Evolutionary conservation across 2,113 vertebrate genomes (phyloP).

Genomic region (Neogobius melanostomus): DNA sequence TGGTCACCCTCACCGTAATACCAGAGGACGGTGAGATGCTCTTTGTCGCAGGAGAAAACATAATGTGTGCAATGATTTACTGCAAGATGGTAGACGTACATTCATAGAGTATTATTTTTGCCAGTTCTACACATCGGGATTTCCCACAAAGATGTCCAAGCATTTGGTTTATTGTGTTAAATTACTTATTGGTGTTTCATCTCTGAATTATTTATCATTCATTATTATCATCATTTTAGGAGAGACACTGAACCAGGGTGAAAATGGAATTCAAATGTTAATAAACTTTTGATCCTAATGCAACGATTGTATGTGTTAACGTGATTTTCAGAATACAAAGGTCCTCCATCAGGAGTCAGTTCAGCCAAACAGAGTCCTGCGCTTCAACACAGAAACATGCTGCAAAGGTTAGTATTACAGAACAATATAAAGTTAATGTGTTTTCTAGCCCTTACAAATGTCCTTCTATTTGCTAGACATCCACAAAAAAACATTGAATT

Average conservation of each 20-base stretch:
- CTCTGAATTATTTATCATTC: too few relatives aligned
- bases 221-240: too few relatives aligned
- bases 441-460: neutral
- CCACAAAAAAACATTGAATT: neutral
- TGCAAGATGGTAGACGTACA: too few relatives aligned
- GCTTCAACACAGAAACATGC: conserved; percentile 84
- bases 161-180: too few relatives aligned
- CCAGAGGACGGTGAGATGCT: conserved; percentile 87
- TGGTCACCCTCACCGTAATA: conserved; percentile 91
- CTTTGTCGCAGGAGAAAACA: too few relatives aligned
- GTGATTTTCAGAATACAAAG: conserved; percentile 82
- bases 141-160: too few relatives aligned
- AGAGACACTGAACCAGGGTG: too few relatives aligned
- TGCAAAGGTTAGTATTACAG: conserved; percentile 69
- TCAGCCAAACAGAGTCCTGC: conserved; percentile 94
- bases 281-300: neutral
- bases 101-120: too few relatives aligned
- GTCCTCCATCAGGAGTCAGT: conserved; percentile 91
- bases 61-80: too few relatives aligned
- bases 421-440: conserved; percentile 45
- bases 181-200: too few relatives aligned
- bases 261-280: too few relatives aligned
- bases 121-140: too few relatives aligned
- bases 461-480: neutral
- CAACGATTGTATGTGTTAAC: neutral